Percentiles rank a stretch among this genome's conserved stretches.
These are phyloP conservation scores for Tribolium castaneum DNA, from an alignment of 1,140 invertebrate species.

Conservation along the genomic window DNA sequence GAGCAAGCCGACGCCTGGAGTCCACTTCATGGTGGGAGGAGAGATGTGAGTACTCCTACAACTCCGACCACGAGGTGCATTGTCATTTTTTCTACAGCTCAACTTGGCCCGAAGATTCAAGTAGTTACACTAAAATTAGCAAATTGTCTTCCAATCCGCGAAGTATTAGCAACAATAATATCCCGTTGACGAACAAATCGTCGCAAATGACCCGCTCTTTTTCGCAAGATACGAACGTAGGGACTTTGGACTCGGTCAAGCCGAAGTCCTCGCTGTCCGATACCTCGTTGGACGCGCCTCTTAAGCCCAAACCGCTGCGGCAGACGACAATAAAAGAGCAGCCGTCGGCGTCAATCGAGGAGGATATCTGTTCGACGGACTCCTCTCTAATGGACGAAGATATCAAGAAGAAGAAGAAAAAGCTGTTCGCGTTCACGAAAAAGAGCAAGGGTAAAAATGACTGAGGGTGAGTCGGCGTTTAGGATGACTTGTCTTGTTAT, in stretches of 20 bases:
- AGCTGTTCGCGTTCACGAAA: constrained; percentile 62
- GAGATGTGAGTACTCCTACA: constrained; percentile 56
- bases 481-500: constrained; percentile 22
- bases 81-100: background rate
- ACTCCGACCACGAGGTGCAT: too few species aligned
- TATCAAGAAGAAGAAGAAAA: constrained; percentile 61
- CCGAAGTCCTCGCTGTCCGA: constrained; percentile 65
- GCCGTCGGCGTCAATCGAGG: constrained; percentile 52
- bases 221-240: constrained; percentile 61
- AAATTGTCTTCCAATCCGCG: constrained; percentile 33
- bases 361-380: constrained; percentile 63
- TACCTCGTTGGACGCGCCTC: constrained; percentile 62
- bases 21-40: constrained; percentile 63
- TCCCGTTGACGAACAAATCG: background rate
- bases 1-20: constrained; percentile 33
- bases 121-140: background rate
- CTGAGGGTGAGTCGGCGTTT: constrained; percentile 24
- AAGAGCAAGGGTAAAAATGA: constrained; percentile 55
- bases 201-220: constrained; percentile 52
- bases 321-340: constrained; percentile 57
- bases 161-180: constrained; percentile 42
- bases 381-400: constrained; percentile 62
- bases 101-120: constrained; percentile 7
- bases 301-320: constrained; percentile 39
- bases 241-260: constrained; percentile 50